Evolutionary conservation across 1,140 invertebrate genomes (phyloP), one percentile per base, ranked within the genome.

Genomic region (Papilio dardanus): DNA sequence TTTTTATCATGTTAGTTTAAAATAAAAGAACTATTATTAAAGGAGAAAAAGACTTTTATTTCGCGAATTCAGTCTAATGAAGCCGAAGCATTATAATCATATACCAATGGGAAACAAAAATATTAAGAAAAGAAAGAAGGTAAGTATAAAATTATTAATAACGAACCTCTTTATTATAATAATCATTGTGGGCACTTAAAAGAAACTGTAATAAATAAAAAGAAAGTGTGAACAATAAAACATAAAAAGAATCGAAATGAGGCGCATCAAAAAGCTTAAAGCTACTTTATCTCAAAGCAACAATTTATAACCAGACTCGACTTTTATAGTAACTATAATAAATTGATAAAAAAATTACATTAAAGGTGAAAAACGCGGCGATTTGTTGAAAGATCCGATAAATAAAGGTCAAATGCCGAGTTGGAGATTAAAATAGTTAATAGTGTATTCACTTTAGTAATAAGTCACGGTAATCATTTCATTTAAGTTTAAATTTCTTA

Each of bases 351-450:
- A 69, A 69, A 69, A 69, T 21, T 40, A 37, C 19, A 69, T 37
- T 33, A 58, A 73, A 46, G 14, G 14, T 46, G 68, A 71, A 46
- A 58, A 73, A 58, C n/a, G 46, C n/a, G 31, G 50, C 50, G 37
- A 73, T 73, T 73, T 73, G 42, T 73, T 73, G 35, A 54, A 58
- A 73, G n/a, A 33, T 73, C 30, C 19, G 71, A 73, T 73, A 73
- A 50, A 28, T 73, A 73, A 73, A 73, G 42, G 71, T 73, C 71
- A 30, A 33, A 73, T 73, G 71, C 46, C 71, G 71, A 19, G n/a
- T n/a, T 73, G 71, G 46, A 28, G 71, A 58, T 73, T 54, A 73
- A 73, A 73, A 73, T 73, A 58, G 12, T 73, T 73, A 73, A 71
- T 71, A 50, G 67, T 40, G 67, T 40, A 69, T 21, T 40, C 67